Evolutionary conservation across 2,113 vertebrate species (phyloP).

Genomic region (Sphyrna mokarran): DNA sequence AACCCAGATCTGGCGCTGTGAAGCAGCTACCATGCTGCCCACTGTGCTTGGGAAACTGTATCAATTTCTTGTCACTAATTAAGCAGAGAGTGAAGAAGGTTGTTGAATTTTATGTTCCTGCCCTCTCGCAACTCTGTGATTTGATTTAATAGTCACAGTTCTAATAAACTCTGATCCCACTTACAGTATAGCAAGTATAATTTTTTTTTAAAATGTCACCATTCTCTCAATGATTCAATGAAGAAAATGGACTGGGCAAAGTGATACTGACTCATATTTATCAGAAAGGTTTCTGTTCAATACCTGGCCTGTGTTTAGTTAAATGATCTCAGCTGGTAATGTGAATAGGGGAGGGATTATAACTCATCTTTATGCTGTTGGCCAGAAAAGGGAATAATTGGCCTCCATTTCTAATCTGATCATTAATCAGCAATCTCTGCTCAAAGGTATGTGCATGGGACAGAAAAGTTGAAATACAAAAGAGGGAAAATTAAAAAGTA

Average conservation of each 20-base stretch:
- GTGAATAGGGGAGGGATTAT: background rate
- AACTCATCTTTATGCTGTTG: background rate
- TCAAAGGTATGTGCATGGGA: background rate
- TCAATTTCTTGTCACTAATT: slow-evolving; percentile 8
- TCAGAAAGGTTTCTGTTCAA: background rate
- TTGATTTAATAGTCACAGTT: slow-evolving; percentile 13
- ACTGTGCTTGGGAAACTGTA: background rate
- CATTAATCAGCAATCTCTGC: background rate
- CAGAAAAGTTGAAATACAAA: background rate
- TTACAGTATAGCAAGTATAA: background rate
- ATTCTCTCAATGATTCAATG: background rate
- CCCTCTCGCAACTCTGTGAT: background rate
- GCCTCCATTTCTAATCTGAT: background rate
- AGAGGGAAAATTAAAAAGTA: background rate
- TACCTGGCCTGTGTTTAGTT: background rate
- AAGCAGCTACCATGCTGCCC: no score
- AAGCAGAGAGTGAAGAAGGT: background rate
- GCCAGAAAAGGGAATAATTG: background rate
- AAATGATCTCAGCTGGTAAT: background rate
- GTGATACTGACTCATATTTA: background rate
- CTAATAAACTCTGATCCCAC: background rate
- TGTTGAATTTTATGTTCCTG: background rate
- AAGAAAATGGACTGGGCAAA: background rate
- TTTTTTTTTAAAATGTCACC: background rate
- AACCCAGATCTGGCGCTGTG: no score